phyloP scores from a whole-genome alignment of 1,140 invertebrate species.

The Thaumatotibia leucotreta region DNA sequence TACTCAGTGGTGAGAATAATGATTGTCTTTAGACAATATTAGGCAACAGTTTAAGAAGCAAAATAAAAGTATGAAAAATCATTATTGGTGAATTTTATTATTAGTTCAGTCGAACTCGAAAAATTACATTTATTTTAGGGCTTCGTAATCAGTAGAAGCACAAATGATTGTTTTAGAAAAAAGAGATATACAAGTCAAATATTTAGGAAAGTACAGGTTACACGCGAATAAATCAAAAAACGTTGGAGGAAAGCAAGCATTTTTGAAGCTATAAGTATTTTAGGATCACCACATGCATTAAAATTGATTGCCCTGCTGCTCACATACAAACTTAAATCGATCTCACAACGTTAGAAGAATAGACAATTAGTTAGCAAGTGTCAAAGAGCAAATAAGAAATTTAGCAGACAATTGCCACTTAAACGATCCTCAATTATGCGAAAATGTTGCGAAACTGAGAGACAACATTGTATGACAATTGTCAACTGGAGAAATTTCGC shows the following conservation, averaged over 20 bases:
- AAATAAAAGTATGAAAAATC: no score
- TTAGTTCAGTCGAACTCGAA: no score
- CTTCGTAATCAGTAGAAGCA: no score
- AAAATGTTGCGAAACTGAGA: constrained; percentile 1
- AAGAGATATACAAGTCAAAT: no score
- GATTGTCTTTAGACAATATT: neutral
- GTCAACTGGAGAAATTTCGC: neutral
- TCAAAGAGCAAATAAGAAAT: neutral
- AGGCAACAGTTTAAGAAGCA: neutral
- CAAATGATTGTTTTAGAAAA: no score
- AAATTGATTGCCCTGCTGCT: neutral
- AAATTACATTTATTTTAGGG: no score
- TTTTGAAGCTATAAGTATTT: no score
- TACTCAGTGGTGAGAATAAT: neutral
- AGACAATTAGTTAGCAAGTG: neutral
- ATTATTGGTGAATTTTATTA: no score
- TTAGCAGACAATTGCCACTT: neutral
- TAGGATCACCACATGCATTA: no score
- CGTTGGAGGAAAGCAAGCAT: no score
- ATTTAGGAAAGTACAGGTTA: no score
- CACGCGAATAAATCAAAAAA: no score
- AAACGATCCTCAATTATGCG: neutral
- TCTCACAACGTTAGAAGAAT: neutral
- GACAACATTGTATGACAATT: neutral
- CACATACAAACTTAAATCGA: neutral